phyloP scores from a whole-genome alignment of 1,140 invertebrate species.

The Chionoecetes opilio region DNA sequence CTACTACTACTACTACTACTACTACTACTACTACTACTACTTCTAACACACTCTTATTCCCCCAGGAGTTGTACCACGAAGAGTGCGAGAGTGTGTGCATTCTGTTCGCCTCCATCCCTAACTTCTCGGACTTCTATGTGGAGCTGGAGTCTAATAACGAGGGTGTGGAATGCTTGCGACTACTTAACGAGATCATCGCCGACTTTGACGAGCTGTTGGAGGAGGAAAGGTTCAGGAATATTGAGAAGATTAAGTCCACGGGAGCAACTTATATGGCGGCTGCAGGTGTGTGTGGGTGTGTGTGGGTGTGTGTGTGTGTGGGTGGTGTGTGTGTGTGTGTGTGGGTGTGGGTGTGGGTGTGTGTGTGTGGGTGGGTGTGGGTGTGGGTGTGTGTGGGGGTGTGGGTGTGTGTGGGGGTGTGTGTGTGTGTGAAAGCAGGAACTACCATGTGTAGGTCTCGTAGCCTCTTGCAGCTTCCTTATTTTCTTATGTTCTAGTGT shows the following conservation, averaged over 20 bases:
- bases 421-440: no score
- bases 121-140: conserved; percentile 98
- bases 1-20: conserved; percentile 15
- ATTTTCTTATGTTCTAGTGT: no score
- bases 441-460: no score
- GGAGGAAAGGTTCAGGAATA: conserved; percentile 93
- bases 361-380: neutral
- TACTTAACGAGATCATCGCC: conserved; percentile 98
- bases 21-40: conserved; percentile 29
- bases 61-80: conserved; percentile 96
- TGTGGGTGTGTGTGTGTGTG: conserved; percentile 10
- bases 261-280: conserved; percentile 98
- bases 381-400: no score
- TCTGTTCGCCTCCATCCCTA: conserved; percentile 97
- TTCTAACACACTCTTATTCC: neutral
- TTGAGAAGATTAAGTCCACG: conserved; percentile 99
- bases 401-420: no score
- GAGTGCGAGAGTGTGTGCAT: conserved; percentile 97
- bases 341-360: no score
- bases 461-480: no score
- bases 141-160: conserved; percentile 97
- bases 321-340: no score
- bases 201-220: conserved; percentile 97
- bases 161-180: conserved; percentile 95
- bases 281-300: conserved; percentile 87